Evolutionary conservation across 2,113 vertebrate genomes (phyloP), one percentile per base, ranked within the genome.

Genomic region (Callipepla californica): DNA sequence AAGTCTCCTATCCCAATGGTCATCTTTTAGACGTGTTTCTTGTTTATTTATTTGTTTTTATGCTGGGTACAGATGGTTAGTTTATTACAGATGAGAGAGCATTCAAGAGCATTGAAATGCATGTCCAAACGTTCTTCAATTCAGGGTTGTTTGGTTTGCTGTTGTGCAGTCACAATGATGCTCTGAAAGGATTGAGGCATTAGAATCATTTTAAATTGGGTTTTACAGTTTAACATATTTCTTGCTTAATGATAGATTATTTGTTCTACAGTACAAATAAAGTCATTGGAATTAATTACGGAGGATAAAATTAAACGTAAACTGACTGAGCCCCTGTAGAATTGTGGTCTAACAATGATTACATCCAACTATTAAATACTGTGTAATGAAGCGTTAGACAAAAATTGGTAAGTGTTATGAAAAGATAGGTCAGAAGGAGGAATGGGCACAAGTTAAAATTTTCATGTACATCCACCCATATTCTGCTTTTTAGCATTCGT

Each of bases 221-320:
- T 73, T 80, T 94, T 85, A 89, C 8, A 73, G 13, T 18, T 81
- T 80, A 79, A 75, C 84, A 2, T 75, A 84, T 83, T 93, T 89
- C 84, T 85, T 80, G 68, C 47, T 17, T 66, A 59, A 48, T 2
- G 12, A 80, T 70, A 85, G 55, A 38, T 72, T 1, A 38, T 11
- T 91, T 93, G 50, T 82, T 89, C 85, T 78, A 77, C 63, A 87
- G 67, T 91, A 82, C 38, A 89, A 87, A 79, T 88, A 76, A 90
- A 75, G 32, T 66, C 32, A 70, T 30, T 89, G 15, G 16, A 89
- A 89, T 93, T 89, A 77, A 55, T 93, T 77, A 36, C 51, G 20
- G 7, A 4, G 7, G 36, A 48, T 77, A 68, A 91, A 87, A n/a
- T 92, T 72, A 81, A 89, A 75, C 25, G 65, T 40, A 80, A 94